These are phyloP conservation scores for Eudorcas thomsonii DNA, from an alignment of 2,113 vertebrate species.

Conservation along the genomic window DNA sequence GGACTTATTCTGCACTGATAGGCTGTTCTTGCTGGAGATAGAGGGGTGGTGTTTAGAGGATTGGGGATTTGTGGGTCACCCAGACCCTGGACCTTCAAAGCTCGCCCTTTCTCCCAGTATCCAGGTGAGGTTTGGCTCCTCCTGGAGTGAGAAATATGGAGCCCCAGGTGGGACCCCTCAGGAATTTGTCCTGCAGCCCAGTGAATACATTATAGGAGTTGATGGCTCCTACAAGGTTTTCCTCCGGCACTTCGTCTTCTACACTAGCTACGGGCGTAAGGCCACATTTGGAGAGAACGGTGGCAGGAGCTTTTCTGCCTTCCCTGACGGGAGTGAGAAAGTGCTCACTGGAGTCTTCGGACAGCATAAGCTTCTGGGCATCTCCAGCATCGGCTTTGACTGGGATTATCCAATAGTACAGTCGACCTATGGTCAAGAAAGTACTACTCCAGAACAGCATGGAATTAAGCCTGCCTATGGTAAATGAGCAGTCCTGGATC, in stretches of 20 bases:
- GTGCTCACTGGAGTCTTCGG: slow-evolving; percentile 13
- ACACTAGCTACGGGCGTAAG: rapidly evolving
- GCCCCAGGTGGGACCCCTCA: rapidly evolving
- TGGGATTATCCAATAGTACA: background rate
- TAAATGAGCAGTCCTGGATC: background rate
- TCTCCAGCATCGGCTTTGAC: rapidly evolving
- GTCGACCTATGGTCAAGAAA: too few relatives aligned
- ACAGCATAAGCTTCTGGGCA: rapidly evolving
- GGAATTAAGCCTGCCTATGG: too few relatives aligned
- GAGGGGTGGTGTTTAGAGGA: background rate
- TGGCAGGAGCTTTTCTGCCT: rapidly evolving
- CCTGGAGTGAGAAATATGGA: rapidly evolving
- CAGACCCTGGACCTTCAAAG: background rate
- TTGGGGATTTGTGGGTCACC: rapidly evolving
- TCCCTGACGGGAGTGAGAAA: rapidly evolving
- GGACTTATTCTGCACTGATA: background rate
- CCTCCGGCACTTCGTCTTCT: rapidly evolving
- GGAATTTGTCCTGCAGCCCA: rapidly evolving
- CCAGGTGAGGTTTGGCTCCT: background rate
- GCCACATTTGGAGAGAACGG: rapidly evolving
- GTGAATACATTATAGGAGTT: rapidly evolving
- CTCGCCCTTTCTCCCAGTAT: background rate
- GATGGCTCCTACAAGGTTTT: rapidly evolving
- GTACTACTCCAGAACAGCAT: too few relatives aligned
- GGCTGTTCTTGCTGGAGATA: rapidly evolving